These are phyloP conservation scores for Ceyx cyanopectus DNA, from an alignment of 2,113 vertebrate species.

Conservation along the genomic window DNA sequence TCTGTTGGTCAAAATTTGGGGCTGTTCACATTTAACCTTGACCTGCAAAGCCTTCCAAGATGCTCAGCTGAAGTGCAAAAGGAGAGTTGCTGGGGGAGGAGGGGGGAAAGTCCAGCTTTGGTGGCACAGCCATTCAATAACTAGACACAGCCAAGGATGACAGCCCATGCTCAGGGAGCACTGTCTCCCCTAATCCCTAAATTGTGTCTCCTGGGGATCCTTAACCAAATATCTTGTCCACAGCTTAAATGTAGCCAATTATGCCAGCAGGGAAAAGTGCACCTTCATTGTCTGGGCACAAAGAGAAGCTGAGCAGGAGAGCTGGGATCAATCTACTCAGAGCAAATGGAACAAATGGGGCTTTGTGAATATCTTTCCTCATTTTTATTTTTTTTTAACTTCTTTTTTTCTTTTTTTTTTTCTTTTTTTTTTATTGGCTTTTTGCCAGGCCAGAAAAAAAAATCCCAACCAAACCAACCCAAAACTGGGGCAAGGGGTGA, in stretches of 20 bases:
- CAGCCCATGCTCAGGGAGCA: neutral
- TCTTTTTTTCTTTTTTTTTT: neutral
- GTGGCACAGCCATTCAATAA: neutral
- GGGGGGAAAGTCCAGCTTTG: neutral
- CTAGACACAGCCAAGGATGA: neutral
- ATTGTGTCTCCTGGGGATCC: constrained; percentile 32
- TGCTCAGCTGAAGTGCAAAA: neutral
- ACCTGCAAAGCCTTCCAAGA: neutral
- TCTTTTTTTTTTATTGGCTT: neutral
- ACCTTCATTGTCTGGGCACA: constrained; percentile 8
- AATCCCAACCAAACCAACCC: no score
- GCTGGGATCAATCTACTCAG: neutral
- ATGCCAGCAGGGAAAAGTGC: neutral
- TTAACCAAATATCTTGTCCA: constrained; percentile 38
- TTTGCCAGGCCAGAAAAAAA: neutral
- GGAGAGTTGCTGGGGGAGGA: accelerated
- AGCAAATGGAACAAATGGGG: neutral
- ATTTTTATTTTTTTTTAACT: accelerated
- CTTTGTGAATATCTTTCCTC: neutral
- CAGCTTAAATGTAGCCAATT: constrained; percentile 26
- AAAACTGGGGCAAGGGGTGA: constrained; percentile 25
- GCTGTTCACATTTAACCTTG: neutral
- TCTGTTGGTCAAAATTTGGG: neutral
- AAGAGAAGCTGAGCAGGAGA: neutral
- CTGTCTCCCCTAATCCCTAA: neutral